Evolutionary conservation across 2,113 vertebrate species (phyloP), one percentile per base, ranked within the genome.

Genomic region (Jaculus jaculus): DNA sequence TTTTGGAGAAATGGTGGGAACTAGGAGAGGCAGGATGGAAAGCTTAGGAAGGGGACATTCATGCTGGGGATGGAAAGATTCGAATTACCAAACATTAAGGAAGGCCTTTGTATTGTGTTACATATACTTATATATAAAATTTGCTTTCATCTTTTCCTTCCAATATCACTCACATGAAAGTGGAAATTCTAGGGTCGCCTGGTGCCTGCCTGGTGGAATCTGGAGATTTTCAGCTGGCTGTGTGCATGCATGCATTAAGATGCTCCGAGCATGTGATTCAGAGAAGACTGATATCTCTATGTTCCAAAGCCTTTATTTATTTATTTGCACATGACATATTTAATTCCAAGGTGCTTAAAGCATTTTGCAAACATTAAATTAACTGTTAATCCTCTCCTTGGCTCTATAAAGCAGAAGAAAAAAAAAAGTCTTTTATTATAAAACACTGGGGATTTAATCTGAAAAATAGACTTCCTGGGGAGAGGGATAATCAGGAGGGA

Each of bases 361-460:
- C 66, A 54, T 89, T 96, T 95, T 89, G 65, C 87, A 96, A 84
- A 93, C 93, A 84, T 95, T 93, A 92, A 95, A 95, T 96, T 95
- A 96, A 95, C 92, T 86, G 81, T 89, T 97, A 95, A 97, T 96
- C 89, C 94, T 93, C 74, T 91, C 71, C 28, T 11, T 90, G 69
- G 89, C 81, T 92, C 85, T 90, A 72, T 88, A 96, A 94, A 91
- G 78, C 73, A 81, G 61, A 71, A 47, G 18, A 42, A 47, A 21
- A 42, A 47, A 21, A 63, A 28, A 73, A 90, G 18, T 39, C 66
- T 90, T 89, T 86, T 93, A 81, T 86, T 93, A 88, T 95, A 86
- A 95, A 94, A 96, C 28, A 77, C 58, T 94, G 74, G 82, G 68
- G 85, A 74, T 39, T 95, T 86, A 87, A 83, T 94, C 81, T 95